These are phyloP conservation scores for pig (Sus scrofa) DNA, from an alignment of 2,113 vertebrate species.

Conservation along the genomic window T2T-Sscrofa CM000812.6:5095001-5095500, in stretches of 20 bases:
- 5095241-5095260: not conserved
- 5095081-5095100: not conserved
- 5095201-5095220: not conserved
- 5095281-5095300: fast-evolving
- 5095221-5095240: not conserved
- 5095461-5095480: not conserved
- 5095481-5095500: too few relatives aligned
- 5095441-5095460: not conserved
- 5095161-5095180: not conserved
- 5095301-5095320: not conserved
- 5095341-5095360: not conserved
- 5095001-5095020: not conserved
- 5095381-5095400: not conserved
- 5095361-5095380: not conserved
- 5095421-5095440: not conserved
- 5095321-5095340: not conserved
- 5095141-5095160: not conserved
- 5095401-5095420: not conserved
- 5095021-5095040: not conserved
- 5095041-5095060: not conserved
- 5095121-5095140: not conserved
- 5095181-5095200: not conserved
- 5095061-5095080: not conserved
- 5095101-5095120: not conserved
- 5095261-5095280: not conserved